Conservation (phyloP, 2,888 invertebrate genomes). For the Oligia strigilis region DNA sequence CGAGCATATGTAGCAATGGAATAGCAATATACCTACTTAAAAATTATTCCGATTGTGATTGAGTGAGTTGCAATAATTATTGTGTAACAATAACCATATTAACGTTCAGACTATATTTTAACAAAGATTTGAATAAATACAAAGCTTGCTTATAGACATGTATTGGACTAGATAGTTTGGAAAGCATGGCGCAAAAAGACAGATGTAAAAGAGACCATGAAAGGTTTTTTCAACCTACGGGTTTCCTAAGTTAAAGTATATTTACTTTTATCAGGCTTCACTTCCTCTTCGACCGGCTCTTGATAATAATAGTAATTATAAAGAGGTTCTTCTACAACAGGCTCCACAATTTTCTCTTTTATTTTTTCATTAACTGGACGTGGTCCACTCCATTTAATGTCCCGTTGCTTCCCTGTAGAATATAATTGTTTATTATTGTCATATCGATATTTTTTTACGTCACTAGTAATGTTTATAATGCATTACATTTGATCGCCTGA, state of each 20-base stretch:
- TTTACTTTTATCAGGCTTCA: conserved; percentile 28
- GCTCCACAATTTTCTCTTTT: neutral
- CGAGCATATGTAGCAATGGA: too few species aligned
- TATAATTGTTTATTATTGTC: neutral
- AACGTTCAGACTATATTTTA: neutral
- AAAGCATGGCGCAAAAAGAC: neutral
- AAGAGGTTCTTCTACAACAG: neutral
- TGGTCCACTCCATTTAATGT: conserved; percentile 35
- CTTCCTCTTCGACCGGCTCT: neutral
- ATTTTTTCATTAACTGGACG: neutral
- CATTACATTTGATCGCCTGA: conserved; percentile 38
- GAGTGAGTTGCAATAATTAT: too few species aligned
- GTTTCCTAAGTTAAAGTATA: too few species aligned
- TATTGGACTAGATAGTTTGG: neutral
- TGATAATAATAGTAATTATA: neutral
- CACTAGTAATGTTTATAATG: neutral
- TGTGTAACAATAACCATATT: neutral
- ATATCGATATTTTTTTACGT: neutral
- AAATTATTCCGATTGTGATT: too few species aligned
- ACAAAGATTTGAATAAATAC: neutral
- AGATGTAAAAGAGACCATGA: neutral
- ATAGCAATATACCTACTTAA: too few species aligned
- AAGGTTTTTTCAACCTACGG: neutral
- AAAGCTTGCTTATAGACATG: too few species aligned
- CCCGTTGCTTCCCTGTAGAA: conserved; percentile 41